phyloP scores from a whole-genome alignment of 2,888 invertebrate genomes.

The Agrotis clavis region DNA sequence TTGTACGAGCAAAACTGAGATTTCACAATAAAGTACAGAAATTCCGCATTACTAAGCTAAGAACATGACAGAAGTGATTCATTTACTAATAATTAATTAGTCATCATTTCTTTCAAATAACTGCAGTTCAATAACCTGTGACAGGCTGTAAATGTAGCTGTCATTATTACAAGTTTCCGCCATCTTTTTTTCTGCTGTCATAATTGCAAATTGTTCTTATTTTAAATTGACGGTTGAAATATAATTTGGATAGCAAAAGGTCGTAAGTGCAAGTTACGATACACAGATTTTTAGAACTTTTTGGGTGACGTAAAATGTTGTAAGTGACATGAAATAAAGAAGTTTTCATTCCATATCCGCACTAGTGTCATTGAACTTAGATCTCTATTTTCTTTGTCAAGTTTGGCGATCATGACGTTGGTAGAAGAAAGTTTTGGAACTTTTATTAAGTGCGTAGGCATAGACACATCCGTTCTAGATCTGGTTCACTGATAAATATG shows the following conservation, averaged over 20 bases:
- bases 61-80: constrained; percentile 54
- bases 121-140: constrained; percentile 54
- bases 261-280: not conserved
- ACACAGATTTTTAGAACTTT: not conserved
- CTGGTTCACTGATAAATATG: constrained; percentile 36
- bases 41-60: constrained; percentile 41
- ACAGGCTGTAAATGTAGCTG: constrained; percentile 44
- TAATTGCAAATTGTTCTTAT: too few relatives aligned
- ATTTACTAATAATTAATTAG: constrained; percentile 58
- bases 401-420: constrained; percentile 4
- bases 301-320: constrained; percentile 2
- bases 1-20: not conserved
- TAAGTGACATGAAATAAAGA: constrained; percentile 7
- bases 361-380: constrained; percentile 5
- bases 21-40: constrained; percentile 36
- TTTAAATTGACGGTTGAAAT: not conserved
- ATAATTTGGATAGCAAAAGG: not conserved
- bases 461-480: constrained; percentile 33
- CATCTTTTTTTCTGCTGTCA: constrained; percentile 38
- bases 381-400: constrained; percentile 12
- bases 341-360: not conserved
- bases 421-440: constrained; percentile 2
- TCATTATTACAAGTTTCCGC: constrained; percentile 44
- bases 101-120: constrained; percentile 63
- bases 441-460: not conserved